Evolutionary conservation across 1,140 invertebrate species (phyloP), one percentile per base, ranked within the genome.

Genomic region (Bombus pyrosoma): DNA sequence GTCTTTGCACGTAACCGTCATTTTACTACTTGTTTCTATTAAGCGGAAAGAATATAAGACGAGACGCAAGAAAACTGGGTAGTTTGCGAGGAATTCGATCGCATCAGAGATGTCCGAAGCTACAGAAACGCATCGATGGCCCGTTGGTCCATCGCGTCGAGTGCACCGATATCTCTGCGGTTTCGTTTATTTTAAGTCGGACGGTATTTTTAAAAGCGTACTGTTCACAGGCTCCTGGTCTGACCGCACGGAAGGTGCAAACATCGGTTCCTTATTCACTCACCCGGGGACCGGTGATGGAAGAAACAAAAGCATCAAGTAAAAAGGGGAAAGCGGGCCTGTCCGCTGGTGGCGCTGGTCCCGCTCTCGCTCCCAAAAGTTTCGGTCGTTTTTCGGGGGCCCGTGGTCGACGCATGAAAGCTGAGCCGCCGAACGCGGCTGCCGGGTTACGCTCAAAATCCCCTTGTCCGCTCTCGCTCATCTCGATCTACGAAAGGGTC

Each of bases 341-440:
- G 69, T 32, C n/a, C 22, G 39, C 13, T n/a, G 13, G n/a, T n/a
- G 81, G 34, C 37, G 39, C 37, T 25, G 74, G 64, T 47, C 69
- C 57, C 43, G 28, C 22, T 57, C 74, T 9, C 13, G 57, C n/a
- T 37, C 41, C 62, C 47, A 53, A 62, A 62, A 79, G 66, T 77
- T 34, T 81, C 79, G 84, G 59, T 86, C 79, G 71, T 86, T 86
- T 86, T 86, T 86, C 78, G 79, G 69, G 28, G 28, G 43, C 68
- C 78, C 83, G 86, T 77, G 77, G 84, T 87, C 68, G 72, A 62
- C 62, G 78, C 78, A 87, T 87, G 86, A 87, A 87, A 87, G 84
- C 77, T 87, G 86, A 87, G 86, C 81, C 81, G 85, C 85, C 81
- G 81, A 75, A 77, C 73, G 77, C 62, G 85, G 85, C 85, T 86